Evolutionary conservation across 2,888 invertebrate genomes (phyloP), one percentile per base, ranked within the genome.

Genomic region (Steinernema carpocapsae): DNA sequence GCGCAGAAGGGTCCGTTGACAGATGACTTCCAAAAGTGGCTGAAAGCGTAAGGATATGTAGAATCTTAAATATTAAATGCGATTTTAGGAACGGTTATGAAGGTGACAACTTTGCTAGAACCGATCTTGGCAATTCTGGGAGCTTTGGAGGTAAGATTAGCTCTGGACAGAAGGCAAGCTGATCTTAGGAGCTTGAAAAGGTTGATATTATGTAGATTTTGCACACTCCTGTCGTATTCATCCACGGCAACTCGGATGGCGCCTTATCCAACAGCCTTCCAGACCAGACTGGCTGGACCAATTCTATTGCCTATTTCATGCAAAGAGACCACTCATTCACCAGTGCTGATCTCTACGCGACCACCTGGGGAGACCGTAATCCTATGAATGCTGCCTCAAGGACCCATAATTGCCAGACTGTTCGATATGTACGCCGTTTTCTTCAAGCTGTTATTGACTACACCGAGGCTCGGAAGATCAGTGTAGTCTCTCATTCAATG

Each of bases 241-340:
- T 85, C 37, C 85, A 85, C 74, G 85, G 85, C 22, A 85, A 85
- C 73, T 84, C 84, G 4, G 85, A 85, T 74, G 83, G 83, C 0
- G 85, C 85, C 0, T 73, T 85, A 45, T 78, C 81, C 52, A 73
- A 76, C 32, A 77, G 78, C 19, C 64, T 29, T 17, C 64, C 29
- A 7, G 76, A 77, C 0, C 70, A 76, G 2, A 75, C 74, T 12
- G 85, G 85, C 7, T 85, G 84, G 84, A 78, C 81, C 70, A 78
- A 75, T 0, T 74, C 79, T 42, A 79, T 79, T 37, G 14, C 48
- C 42, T 71, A 79, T n/a, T 76, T 79, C 29, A 78, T 83, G 70
- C 22, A 74, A n/a, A 37, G 37, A 10, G 52, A 70, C 6, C 77
- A 76, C 6, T 84, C 81, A 14, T 85, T 83, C 74, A 74, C 76